Conservation (phyloP, 2,888 invertebrate species). For the Orthosia gracilis region DNA sequence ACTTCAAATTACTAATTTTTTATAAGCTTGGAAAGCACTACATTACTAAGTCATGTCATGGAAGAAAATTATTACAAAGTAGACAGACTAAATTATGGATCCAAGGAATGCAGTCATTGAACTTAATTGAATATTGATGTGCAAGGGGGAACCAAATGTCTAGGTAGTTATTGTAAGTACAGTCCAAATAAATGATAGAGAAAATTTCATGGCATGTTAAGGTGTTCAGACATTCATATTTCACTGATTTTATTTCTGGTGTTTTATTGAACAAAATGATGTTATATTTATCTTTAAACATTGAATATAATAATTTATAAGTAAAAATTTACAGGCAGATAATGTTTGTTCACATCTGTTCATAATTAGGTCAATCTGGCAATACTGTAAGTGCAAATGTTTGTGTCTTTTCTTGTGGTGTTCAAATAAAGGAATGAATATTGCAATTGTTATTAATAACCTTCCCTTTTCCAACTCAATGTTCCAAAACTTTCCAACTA, state of each 20-base stretch:
- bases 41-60: neutral
- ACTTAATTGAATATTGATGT: slow-evolving; percentile 17
- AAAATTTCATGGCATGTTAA: neutral
- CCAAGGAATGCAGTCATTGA: slow-evolving; percentile 1
- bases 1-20: neutral
- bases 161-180: neutral
- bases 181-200: neutral
- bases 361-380: slow-evolving; percentile 30
- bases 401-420: neutral
- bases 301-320: neutral
- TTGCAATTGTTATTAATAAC: neutral
- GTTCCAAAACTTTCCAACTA: neutral
- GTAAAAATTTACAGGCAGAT: neutral
- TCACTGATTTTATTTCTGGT: neutral
- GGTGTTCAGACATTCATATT: neutral
- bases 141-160: neutral
- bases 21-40: neutral
- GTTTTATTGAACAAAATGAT: neutral
- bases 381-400: neutral
- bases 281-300: neutral
- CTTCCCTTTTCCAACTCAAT: neutral
- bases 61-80: neutral
- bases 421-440: neutral
- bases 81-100: neutral
- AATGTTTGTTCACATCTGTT: slow-evolving; percentile 14